Conservation (phyloP, 2,888 invertebrate species). For the Caenorhabditis sp. region DNA sequence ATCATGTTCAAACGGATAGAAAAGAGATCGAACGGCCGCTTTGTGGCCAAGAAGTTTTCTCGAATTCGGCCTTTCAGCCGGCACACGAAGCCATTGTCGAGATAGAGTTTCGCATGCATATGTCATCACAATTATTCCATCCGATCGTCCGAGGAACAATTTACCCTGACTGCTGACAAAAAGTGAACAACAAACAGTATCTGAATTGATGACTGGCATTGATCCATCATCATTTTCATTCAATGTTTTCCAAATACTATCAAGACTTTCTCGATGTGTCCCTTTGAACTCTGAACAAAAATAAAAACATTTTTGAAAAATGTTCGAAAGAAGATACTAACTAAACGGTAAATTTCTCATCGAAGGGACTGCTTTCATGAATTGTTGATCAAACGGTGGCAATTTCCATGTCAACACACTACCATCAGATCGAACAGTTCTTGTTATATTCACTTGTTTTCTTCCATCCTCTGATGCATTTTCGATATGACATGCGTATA, state of each 20-base stretch:
- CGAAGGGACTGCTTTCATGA: constrained; percentile 46
- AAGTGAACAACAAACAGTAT: constrained; percentile 77
- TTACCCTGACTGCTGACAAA: constrained; percentile 92
- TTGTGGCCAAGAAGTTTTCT: constrained; percentile 42
- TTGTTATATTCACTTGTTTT: constrained; percentile 4
- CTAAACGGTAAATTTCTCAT: constrained; percentile 43
- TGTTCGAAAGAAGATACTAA: constrained; percentile 9
- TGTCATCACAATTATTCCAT: constrained; percentile 93
- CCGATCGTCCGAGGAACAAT: constrained; percentile 90
- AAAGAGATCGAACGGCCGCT: constrained; percentile 73
- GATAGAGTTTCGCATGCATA: constrained; percentile 94
- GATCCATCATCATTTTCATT: constrained; percentile 34
- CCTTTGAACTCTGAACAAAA: constrained; percentile 53
- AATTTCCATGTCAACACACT: constrained; percentile 50
- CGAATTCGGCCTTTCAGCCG: constrained; percentile 30
- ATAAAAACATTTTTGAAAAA: not conserved
- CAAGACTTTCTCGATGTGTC: constrained; percentile 52
- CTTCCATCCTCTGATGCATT: not conserved
- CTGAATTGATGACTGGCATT: constrained; percentile 42
- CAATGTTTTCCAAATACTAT: constrained; percentile 46
- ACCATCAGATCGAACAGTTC: constrained; percentile 34
- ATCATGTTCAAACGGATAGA: constrained; percentile 90
- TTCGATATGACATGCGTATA: constrained; percentile 32
- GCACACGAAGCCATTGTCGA: constrained; percentile 80
- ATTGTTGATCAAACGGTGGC: constrained; percentile 48